Conservation (phyloP, 2,888 invertebrate genomes). For the Crioceris asparagi region DNA sequence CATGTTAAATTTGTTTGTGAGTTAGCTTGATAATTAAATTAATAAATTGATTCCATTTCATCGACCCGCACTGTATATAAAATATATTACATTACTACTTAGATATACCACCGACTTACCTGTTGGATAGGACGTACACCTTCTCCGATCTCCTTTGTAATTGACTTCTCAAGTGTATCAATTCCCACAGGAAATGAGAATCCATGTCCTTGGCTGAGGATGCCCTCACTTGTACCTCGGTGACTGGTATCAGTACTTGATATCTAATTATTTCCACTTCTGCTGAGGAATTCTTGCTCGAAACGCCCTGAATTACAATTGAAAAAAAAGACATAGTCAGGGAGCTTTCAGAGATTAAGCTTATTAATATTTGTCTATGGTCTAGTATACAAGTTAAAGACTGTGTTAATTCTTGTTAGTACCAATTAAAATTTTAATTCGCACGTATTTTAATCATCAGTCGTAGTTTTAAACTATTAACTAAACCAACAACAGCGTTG, state of each 20-base stretch:
- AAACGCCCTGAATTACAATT: constrained; percentile 56
- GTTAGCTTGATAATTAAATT: too few relatives aligned
- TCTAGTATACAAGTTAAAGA: too few relatives aligned
- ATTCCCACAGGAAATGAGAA: constrained; percentile 94
- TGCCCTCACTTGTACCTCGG: constrained; percentile 93
- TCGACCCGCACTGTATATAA: too few relatives aligned
- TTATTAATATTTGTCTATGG: too few relatives aligned
- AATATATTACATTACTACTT: too few relatives aligned
- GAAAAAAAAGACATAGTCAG: neutral
- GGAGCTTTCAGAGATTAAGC: too few relatives aligned
- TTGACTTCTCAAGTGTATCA: constrained; percentile 89
- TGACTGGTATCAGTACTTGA: constrained; percentile 92
- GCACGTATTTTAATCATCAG: too few relatives aligned
- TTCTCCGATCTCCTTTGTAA: constrained; percentile 90
- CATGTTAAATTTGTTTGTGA: too few relatives aligned
- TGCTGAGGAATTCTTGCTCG: constrained; percentile 73
- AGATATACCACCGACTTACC: too few relatives aligned
- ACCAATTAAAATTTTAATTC: too few relatives aligned
- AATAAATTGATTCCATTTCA: too few relatives aligned
- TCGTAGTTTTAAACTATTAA: neutral
- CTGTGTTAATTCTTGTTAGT: too few relatives aligned
- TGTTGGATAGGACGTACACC: constrained; percentile 92
- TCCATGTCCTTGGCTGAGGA: constrained; percentile 92
- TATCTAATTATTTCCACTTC: constrained; percentile 94
- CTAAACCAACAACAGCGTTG: neutral